These are phyloP conservation scores for Temnopleurus reevesii DNA, from an alignment of 53 echinoderm and acorn worm species.

Conservation along the genomic window DNA sequence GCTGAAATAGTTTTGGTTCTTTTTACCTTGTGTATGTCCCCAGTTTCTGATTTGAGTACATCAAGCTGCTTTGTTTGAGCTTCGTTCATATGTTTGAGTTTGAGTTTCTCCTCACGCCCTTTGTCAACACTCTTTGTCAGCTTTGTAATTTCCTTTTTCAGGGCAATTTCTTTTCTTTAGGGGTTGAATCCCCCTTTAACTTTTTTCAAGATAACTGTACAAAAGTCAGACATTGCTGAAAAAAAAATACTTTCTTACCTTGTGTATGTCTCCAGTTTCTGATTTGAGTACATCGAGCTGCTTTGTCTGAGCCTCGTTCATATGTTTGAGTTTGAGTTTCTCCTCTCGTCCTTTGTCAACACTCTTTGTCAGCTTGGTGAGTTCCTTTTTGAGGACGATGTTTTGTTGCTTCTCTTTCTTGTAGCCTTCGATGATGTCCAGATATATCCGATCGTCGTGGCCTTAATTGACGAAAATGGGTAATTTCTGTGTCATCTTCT, in stretches of 20 bases:
- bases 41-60: background rate
- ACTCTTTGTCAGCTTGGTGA: background rate
- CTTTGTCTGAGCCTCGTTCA: background rate
- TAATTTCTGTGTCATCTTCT: too few relatives aligned
- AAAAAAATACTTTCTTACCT: too few relatives aligned
- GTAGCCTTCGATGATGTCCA: conserved; percentile 40
- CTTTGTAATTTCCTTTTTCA: background rate
- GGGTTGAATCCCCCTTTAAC: too few relatives aligned
- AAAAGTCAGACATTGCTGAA: too few relatives aligned
- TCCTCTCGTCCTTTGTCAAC: background rate
- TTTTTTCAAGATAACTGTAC: too few relatives aligned
- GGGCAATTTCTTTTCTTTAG: background rate
- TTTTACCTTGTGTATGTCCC: background rate
- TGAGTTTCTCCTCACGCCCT: background rate
- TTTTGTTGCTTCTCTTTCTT: conserved; percentile 21
- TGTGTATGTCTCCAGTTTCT: background rate
- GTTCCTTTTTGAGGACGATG: background rate
- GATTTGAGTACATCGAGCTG: background rate
- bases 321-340: background rate
- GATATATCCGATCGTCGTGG: conserved; percentile 15
- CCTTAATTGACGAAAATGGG: too few relatives aligned
- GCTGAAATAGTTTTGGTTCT: too few relatives aligned
- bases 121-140: background rate
- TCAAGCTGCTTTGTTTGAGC: background rate
- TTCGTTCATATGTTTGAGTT: background rate